Base-by-base conservation (phyloP, 2,797 vertebrate species). In the Schizothorax lantsangensis region DNA sequence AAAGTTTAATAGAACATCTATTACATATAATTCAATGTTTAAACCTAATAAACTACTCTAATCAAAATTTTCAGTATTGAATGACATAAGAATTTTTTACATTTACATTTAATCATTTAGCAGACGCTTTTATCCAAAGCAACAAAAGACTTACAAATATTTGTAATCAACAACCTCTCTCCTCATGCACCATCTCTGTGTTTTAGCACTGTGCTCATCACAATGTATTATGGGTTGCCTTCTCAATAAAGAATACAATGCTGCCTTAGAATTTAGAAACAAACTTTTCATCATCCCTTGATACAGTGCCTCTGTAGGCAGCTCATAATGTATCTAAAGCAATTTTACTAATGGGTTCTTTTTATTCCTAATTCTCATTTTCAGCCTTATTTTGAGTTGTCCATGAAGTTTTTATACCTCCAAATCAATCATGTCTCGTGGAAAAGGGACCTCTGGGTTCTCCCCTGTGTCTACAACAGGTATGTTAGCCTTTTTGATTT, bases 361-460 rank as follows among this genome's bases (percentile, higher is more conserved):
- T 23, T 68, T 36, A 43, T n/a, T 33, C 69, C 12, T 68, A 8
- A 14, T 12, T 45, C 2, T 45, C 21, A n/a, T 59, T 40, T 43
- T 57, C 11, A 40, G 23, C 12, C 40, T 43, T 21, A 47, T 15
- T 68, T n/a, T 68, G 26, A 62, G 54, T 26, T 33, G 40, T 49
- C 7, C 23, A 72, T 36, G 8, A 64, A 4, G 15, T 12, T 77
- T 77, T 26, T 74, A 89, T 95, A 99, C 98, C 98, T 99, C 98
- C 88, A 99, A 90, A 90, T 99, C 98, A 72, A 99, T 99, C 98
- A 99, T 99, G 93, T 99, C 98, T 86, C 98, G 95, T 1, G 98
- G 98, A 85, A 99, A 97, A 36, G 98, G 98, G 66, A 99, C 98
- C 93, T 99, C 98, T 0, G 98, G 98, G 91, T 99, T 99, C 91